These are phyloP conservation scores for Vanacampus margaritifer DNA, from an alignment of 2,113 vertebrate genomes.

Conservation along the genomic window DNA sequence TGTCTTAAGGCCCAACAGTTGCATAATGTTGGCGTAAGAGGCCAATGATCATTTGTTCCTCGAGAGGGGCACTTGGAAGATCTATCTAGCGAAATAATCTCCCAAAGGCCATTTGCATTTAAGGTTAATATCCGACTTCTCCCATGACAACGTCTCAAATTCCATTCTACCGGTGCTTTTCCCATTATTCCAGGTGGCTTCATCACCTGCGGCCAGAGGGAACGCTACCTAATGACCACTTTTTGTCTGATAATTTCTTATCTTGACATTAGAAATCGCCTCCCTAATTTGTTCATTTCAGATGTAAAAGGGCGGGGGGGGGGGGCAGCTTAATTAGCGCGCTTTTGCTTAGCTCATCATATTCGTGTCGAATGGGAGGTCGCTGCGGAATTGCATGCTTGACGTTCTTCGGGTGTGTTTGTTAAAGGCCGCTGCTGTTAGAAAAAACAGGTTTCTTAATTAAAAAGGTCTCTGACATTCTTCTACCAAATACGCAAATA, in stretches of 20 bases:
- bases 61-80: conserved; percentile 28
- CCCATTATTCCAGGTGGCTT: conserved; percentile 62
- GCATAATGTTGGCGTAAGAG: conserved; percentile 14
- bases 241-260: conserved; percentile 76
- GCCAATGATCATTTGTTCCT: conserved; percentile 26
- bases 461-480: not conserved
- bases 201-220: conserved; percentile 65
- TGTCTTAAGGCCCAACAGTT: conserved; percentile 8
- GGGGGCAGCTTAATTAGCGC: conserved; percentile 65
- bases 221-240: conserved; percentile 62
- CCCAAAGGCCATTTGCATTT: conserved; percentile 41
- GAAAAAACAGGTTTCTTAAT: too few species aligned
- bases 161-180: conserved; percentile 32
- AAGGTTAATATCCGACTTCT: conserved; percentile 46
- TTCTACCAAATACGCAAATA: not conserved
- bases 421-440: conserved; percentile 46
- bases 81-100: conserved; percentile 26
- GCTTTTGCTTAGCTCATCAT: conserved; percentile 60
- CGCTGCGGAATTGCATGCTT: conserved; percentile 58
- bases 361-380: conserved; percentile 45
- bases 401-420: conserved; percentile 59
- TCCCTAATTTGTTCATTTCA: conserved; percentile 70
- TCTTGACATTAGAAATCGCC: conserved; percentile 75
- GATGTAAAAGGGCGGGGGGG: conserved; percentile 51
- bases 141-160: conserved; percentile 42